phyloP scores from a whole-genome alignment of 2,888 invertebrate species.

The Euclidia mi region DNA sequence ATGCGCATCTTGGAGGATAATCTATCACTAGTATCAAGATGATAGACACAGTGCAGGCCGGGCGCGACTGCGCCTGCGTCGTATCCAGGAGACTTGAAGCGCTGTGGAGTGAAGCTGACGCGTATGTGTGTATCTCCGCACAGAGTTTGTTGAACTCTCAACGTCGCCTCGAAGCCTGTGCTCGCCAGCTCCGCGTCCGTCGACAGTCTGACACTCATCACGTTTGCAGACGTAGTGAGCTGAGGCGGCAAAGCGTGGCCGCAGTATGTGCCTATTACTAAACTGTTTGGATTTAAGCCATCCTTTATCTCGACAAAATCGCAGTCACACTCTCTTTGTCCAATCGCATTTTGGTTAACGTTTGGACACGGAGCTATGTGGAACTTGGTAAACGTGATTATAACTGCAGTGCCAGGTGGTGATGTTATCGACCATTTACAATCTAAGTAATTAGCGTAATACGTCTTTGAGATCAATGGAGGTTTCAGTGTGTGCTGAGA shows the following conservation, averaged over 20 bases:
- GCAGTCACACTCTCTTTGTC: conserved; percentile 90
- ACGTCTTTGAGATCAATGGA: conserved; percentile 67
- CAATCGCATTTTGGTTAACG: conserved; percentile 76
- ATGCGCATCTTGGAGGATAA: conserved; percentile 61
- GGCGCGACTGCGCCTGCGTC: conserved; percentile 68
- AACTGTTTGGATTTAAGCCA: conserved; percentile 92
- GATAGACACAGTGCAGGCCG: conserved; percentile 76
- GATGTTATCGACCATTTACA: conserved; percentile 94
- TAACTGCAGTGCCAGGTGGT: conserved; percentile 90
- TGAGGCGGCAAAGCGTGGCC: conserved; percentile 90
- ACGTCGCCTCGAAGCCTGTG: conserved; percentile 91
- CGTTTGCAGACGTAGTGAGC: conserved; percentile 90
- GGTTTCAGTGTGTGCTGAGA: conserved; percentile 77
- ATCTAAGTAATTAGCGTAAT: conserved; percentile 80
- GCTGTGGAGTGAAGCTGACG: conserved; percentile 54
- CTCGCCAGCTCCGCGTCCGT: conserved; percentile 82
- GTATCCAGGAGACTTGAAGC: conserved; percentile 76
- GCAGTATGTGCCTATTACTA: conserved; percentile 92
- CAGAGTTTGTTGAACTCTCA: conserved; percentile 71
- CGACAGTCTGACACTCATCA: conserved; percentile 89
- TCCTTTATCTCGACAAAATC: conserved; percentile 94
- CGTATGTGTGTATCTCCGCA: conserved; percentile 70
- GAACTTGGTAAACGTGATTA: conserved; percentile 88
- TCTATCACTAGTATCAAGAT: conserved; percentile 53
- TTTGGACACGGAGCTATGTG: conserved; percentile 84